Evolutionary conservation across 1,140 invertebrate species (phyloP).

Genomic region (Pachyrhynchus sulphureomaculatus): DNA sequence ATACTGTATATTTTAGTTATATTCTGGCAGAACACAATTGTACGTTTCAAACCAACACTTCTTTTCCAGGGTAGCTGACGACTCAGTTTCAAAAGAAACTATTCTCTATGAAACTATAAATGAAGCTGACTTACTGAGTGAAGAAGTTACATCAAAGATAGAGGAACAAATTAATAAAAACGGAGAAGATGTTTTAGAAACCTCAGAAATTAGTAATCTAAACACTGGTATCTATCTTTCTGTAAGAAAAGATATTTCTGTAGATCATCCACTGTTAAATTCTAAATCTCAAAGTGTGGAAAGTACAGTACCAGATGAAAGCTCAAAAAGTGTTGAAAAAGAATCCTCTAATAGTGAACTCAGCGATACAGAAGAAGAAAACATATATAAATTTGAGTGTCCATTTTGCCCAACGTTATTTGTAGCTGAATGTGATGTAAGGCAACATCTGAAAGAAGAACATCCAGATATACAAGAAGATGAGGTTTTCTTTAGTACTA

Average conservation of each 20-base stretch:
- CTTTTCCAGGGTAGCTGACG: not conserved
- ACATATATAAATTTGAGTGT: slow-evolving; percentile 43
- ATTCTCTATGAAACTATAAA: slow-evolving; percentile 3
- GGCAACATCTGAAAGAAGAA: slow-evolving; percentile 39
- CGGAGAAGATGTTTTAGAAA: not conserved
- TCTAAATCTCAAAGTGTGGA: not conserved
- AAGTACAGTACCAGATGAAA: not conserved
- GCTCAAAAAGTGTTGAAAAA: not conserved
- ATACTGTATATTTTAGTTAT: no score
- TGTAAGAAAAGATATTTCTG: not conserved
- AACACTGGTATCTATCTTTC: not conserved
- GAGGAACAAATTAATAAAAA: not conserved
- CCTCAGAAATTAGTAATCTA: not conserved
- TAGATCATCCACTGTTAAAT: not conserved
- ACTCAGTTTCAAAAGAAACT: slow-evolving; percentile 2
- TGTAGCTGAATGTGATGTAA: slow-evolving; percentile 44
- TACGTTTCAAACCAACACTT: not conserved
- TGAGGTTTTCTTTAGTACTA: not conserved
- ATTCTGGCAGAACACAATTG: no score
- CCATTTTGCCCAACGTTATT: slow-evolving; percentile 45
- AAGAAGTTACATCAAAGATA: not conserved
- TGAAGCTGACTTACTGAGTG: not conserved
- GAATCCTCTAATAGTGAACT: not conserved
- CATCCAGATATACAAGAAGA: slow-evolving; percentile 40
- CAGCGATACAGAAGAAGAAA: slow-evolving; percentile 4